Base-by-base conservation (phyloP, 2,797 vertebrate species). In the Leptatherina wallacei region DNA sequence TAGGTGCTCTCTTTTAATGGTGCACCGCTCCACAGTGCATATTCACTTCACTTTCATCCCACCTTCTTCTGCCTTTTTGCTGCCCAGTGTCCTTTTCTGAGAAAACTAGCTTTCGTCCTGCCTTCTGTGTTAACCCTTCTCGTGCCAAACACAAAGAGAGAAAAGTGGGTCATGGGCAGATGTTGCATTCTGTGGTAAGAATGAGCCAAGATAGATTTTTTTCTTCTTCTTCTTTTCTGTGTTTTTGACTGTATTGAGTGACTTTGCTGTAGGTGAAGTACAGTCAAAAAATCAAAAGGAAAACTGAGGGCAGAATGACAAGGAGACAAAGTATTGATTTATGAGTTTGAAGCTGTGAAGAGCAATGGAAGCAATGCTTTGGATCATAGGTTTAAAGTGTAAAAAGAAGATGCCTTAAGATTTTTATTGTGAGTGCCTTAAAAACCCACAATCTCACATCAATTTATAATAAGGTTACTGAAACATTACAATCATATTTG, bases 131-230 rank as follows among this genome's bases (percentile, higher is more conserved):
- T 87, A 87, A 87, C 63, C 70, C 65, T 24, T 77, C 66, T 61
- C 22, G 6, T 68, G 78, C 77, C 74, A 84, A 71, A 85, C 71
- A 62, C 69, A 82, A 82, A 35, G 78, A 71, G 71, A 81, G 61
- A 63, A 87, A 91, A 89, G 60, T 91, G 83, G 92, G 89, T 92
- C 88, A 90, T 1, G 82, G 80, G 71, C 86, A 85, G 77, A 83
- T 44, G 72, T 79, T 73, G 78, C 61, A 47, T 67, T 59, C 65
- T 72, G 65, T 78, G 75, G 70, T 63, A 56, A 40, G 49, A 86
- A 67, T 54, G 32, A 65, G 61, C 69, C 57, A 60, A 61, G 49
- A 52, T 8, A 51, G 10, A 40, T 77, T 59, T 78, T 63, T 16
- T 75, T 49, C 69, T 75, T 49, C 69, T 60, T 33, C 33, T 52